A percentile compares a stretch with the other conserved stretches of the same genome.
Conservation (phyloP, 2,797 vertebrate genomes). For the Anguilla anguilla region DNA sequence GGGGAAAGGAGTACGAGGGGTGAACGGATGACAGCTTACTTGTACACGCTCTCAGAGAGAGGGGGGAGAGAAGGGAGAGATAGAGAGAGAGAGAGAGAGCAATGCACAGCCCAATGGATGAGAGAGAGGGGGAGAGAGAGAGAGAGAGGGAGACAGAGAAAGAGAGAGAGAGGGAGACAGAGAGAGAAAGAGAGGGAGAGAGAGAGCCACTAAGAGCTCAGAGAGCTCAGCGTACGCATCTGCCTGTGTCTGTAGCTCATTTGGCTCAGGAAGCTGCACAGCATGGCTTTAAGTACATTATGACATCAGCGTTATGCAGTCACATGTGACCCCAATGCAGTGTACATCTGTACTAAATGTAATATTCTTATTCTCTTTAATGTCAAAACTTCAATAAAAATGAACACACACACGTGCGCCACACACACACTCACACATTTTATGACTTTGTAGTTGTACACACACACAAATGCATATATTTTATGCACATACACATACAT, state of each 20-base stretch:
- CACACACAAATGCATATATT: too few relatives aligned
- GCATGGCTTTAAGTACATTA: not conserved
- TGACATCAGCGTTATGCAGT: not conserved
- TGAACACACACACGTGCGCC: too few relatives aligned
- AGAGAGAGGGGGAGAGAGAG: too few relatives aligned
- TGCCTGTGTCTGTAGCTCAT: not conserved
- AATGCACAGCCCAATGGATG: too few relatives aligned
- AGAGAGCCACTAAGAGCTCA: too few relatives aligned
- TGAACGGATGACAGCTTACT: conserved; percentile 1
- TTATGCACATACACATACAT: too few relatives aligned
- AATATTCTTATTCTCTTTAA: not conserved
- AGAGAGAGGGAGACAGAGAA: conserved; percentile 1
- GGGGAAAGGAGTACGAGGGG: not conserved
- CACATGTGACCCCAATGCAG: not conserved
- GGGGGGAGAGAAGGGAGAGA: too few relatives aligned
- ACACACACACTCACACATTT: too few relatives aligned
- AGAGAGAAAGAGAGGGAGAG: not conserved
- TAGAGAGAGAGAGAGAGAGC: too few relatives aligned
- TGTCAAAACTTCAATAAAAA: not conserved
- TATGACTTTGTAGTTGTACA: too few relatives aligned
- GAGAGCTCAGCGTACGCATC: not conserved
- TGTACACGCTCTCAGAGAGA: not conserved
- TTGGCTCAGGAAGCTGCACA: not conserved
- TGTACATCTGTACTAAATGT: not conserved
- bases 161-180: not conserved